phyloP scores from a whole-genome alignment of 2,797 vertebrate genomes.

The Sebastes hopkinsi region DNA sequence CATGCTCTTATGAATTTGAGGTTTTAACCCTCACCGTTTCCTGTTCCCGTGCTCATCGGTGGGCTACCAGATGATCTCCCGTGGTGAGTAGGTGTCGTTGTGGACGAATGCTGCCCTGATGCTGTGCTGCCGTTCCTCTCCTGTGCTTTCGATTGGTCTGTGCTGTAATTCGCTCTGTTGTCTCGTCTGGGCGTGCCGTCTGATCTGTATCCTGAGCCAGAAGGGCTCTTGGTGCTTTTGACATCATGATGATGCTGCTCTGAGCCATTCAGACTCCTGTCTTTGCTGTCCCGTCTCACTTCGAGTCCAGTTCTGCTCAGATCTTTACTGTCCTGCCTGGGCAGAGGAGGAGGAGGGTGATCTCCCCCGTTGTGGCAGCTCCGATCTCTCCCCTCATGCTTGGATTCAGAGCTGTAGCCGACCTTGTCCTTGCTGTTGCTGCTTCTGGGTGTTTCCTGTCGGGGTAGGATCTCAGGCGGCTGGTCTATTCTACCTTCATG shows the following conservation, averaged over 20 bases:
- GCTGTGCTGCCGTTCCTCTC: slow-evolving; percentile 89
- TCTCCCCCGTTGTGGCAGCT: slow-evolving; percentile 69
- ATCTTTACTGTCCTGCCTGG: slow-evolving; percentile 85
- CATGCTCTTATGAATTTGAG: neutral
- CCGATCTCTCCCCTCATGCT: slow-evolving; percentile 70
- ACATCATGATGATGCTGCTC: slow-evolving; percentile 69
- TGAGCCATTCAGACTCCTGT: slow-evolving; percentile 72
- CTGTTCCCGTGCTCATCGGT: slow-evolving; percentile 86
- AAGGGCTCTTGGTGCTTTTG: slow-evolving; percentile 70
- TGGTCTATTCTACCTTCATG: slow-evolving; percentile 79
- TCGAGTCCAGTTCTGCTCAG: slow-evolving; percentile 72
- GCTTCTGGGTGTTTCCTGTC: slow-evolving; percentile 86
- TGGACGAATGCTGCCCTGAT: slow-evolving; percentile 84
- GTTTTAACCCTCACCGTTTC: slow-evolving; percentile 83
- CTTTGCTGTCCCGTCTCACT: slow-evolving; percentile 77
- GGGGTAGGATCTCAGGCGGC: slow-evolving; percentile 78
- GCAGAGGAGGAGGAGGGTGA: slow-evolving; percentile 61
- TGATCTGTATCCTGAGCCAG: slow-evolving; percentile 82
- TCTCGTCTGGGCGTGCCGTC: slow-evolving; percentile 91
- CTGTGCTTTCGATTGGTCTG: slow-evolving; percentile 92
- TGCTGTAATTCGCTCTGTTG: slow-evolving; percentile 84
- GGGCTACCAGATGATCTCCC: slow-evolving; percentile 92
- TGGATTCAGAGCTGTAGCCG: slow-evolving; percentile 54
- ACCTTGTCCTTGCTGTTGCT: slow-evolving; percentile 66
- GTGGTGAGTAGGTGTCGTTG: slow-evolving; percentile 87